Evolutionary conservation across 1,140 invertebrate genomes (phyloP).

Genomic region (Pteromalus puparum): DNA sequence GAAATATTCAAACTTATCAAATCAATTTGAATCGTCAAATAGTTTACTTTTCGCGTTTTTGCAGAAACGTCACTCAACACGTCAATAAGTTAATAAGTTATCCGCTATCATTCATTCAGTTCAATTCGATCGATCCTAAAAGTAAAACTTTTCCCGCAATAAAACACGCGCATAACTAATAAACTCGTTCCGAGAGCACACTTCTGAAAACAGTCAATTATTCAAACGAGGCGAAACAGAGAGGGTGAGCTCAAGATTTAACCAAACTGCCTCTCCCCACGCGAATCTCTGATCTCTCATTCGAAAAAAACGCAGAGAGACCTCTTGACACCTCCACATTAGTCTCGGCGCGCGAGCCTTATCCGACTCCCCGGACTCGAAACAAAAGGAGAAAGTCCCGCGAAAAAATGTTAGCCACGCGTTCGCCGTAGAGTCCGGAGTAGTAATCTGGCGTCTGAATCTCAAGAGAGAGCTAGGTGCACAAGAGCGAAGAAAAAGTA

Average conservation of each 20-base stretch:
- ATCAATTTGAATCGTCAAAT: background rate
- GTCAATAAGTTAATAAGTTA: too few relatives aligned
- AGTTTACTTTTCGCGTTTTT: background rate
- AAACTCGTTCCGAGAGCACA: background rate
- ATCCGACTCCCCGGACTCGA: background rate
- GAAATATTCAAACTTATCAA: too few relatives aligned
- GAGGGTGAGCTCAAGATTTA: constrained; percentile 1
- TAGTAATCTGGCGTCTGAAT: background rate
- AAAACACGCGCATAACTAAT: background rate
- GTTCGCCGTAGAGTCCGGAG: background rate
- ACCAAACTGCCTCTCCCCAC: constrained; percentile 9
- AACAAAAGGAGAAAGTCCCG: constrained; percentile 3
- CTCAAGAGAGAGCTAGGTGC: background rate
- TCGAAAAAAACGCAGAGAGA: constrained; percentile 16
- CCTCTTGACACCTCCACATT: constrained; percentile 36
- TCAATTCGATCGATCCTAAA: background rate
- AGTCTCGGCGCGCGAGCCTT: constrained; percentile 14
- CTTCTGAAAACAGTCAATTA: constrained; percentile 12
- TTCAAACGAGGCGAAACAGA: constrained; percentile 23
- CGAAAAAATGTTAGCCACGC: constrained; percentile 8
- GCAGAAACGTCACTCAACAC: too few relatives aligned
- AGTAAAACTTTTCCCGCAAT: background rate
- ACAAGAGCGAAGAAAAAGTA: background rate
- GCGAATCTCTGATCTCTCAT: constrained; percentile 25
- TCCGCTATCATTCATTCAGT: background rate